Evolutionary conservation across 2,797 vertebrate genomes (phyloP), one percentile per base, ranked within the genome.

Genomic region (Diglossa cyanea): DNA sequence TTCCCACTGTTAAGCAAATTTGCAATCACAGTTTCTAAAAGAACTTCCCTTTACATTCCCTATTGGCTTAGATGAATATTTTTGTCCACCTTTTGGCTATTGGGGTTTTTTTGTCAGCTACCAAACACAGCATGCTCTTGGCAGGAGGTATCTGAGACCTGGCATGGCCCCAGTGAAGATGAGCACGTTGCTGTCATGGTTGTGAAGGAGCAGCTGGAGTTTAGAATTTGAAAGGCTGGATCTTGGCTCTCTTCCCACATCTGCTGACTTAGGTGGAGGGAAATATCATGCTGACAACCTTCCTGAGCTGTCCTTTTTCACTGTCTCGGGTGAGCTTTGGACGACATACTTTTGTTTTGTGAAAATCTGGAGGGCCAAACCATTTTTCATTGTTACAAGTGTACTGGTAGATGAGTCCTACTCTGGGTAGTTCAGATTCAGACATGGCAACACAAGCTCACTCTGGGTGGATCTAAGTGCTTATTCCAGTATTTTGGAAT

Each of bases 171-270:
- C 57, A 54, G 30, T 44, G n/a, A 93, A 55, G 91, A 94, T 50
- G 71, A 83, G 37, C 33, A 25, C 33, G 6, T 85, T 51, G 75
- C 48, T 86, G 71, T 85, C 37, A 39, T 19, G 60, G 50, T 35
- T 78, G 62, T 81, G 74, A 81, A 91, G 61, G 77, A 89, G 62
- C 74, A 91, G 87, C 71, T 95, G 75, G 90, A 94, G 24, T 74
- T 86, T 11, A 53, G 44, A 86, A 42, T 63, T 74, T 74, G 57
- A 60, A 86, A 86, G 91, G 50, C 58, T 74, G 57, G 10, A 31
- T 75, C 65, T 94, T 95, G 73, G 48, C 86, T 80, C 24, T 57
- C 53, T 84, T 91, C 45, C 73, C 40, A 42, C 42, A 31, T 74
- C 77, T 93, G 45, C 86, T 93, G 65, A 51, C 65, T 71, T 86